Evolutionary conservation across 1,140 invertebrate genomes (phyloP).

Genomic region (Ruditapes philippinarum): DNA sequence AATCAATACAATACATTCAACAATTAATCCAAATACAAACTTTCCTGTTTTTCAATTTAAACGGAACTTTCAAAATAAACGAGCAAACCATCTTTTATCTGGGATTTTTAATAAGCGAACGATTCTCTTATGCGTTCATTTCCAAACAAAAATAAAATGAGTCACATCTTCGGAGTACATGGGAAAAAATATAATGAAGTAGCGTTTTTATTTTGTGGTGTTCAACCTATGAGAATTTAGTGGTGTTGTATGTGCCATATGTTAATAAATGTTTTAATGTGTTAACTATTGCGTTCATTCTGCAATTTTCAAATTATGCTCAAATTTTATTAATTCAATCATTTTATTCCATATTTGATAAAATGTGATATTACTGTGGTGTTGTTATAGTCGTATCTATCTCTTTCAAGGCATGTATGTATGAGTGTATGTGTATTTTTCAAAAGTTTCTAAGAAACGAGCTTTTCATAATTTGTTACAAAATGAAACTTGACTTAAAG

Average conservation of each 20-base stretch:
- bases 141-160: no score
- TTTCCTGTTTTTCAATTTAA: no score
- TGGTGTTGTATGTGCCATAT: conserved; percentile 40
- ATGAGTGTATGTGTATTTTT: conserved; percentile 11
- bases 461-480: not conserved
- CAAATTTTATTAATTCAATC: conserved; percentile 62
- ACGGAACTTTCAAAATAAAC: no score
- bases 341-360: conserved; percentile 58
- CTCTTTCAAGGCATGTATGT: not conserved
- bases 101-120: no score
- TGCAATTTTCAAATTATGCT: conserved; percentile 64
- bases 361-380: conserved; percentile 54
- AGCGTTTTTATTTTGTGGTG: not conserved
- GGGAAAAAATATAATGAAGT: no score
- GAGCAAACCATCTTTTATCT: no score
- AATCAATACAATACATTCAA: no score
- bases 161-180: no score
- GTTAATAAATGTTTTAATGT: not conserved
- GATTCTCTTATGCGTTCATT: no score
- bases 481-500: no score
- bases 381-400: no score
- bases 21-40: no score
- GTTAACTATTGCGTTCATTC: conserved; percentile 36
- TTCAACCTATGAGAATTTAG: not conserved
- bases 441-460: not conserved